Evolutionary conservation across 2,888 invertebrate species (phyloP), one percentile per base, ranked within the genome.

Genomic region (Drosophila cognata): DNA sequence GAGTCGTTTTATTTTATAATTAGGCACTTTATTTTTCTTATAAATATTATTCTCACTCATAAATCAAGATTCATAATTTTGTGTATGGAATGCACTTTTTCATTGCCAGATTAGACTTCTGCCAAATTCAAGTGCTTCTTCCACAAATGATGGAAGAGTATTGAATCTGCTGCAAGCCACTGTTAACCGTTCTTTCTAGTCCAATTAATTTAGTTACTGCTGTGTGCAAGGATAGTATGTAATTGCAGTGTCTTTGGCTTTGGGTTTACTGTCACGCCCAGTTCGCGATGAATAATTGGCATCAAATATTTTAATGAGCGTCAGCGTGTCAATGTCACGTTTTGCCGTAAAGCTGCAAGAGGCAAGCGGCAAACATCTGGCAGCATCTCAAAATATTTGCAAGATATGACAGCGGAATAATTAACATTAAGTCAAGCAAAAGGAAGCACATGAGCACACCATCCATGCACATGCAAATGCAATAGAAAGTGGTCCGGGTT

Each of bases 301-400:
- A 76, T 68, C 82, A 84, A 81, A 87, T 87, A 85, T 87, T 82
- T 85, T 88, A 89, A 89, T 85, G 84, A 89, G 80, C 84, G 61
- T n/a, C 78, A 61, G 41, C 70, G 71, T 80, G 78, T 70, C 71
- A 82, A 70, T 68, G 72, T 71, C 84, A 82, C 82, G 78, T 74
- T 74, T 66, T 74, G 80, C 80, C 81, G 79, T 33, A 63, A 65
- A 38, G 57, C 18, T 31, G 38, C 25, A 55, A 35, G 28, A 7
- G 38, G 33, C 10, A 51, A 35, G 52, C 21, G 33, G 25, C 66
- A 55, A 28, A 52, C 60, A 60, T 53, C 33, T 43, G n/a, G 28
- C 38, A 36, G 50, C 50, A 41, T 60, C 61, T 67, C 77, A 77
- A 72, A 88, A 83, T 86, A 79, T 86, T 77, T 74, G 68, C 84